A percentile compares a stretch with the other conserved stretches of the same genome.
phyloP scores from a whole-genome alignment of 2,113 vertebrate genomes.

The Nanorana parkeri region DNA sequence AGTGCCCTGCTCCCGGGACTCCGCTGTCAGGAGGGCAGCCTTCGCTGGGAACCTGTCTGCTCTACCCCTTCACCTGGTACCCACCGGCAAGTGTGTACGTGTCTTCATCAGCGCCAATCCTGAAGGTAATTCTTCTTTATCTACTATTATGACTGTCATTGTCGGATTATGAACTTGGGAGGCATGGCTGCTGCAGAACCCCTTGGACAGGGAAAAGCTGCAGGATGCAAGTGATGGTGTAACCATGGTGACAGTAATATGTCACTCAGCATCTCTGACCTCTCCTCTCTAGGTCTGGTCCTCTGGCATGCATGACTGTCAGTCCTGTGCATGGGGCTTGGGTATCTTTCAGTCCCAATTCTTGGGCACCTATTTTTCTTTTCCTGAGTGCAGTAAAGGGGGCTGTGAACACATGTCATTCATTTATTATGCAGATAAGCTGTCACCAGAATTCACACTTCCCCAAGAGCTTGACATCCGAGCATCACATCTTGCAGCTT shows the following conservation, averaged over 20 bases:
- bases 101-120: slow-evolving; percentile 94
- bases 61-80: slow-evolving; percentile 85
- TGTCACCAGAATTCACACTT: neutral
- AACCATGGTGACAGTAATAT: too few species aligned
- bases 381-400: too few species aligned
- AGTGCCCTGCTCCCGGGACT: slow-evolving; percentile 86
- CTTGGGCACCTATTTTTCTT: neutral
- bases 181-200: slow-evolving; percentile 21
- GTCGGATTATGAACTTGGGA: neutral
- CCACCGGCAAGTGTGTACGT: slow-evolving; percentile 88
- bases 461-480: neutral
- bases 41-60: slow-evolving; percentile 88
- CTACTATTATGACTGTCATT: neutral
- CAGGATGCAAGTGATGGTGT: neutral
- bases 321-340: too few species aligned
- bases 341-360: neutral
- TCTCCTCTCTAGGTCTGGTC: too few species aligned
- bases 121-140: slow-evolving; percentile 79
- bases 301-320: too few species aligned
- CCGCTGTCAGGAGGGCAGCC: slow-evolving; percentile 87
- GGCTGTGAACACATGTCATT: neutral
- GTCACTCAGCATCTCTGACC: neutral
- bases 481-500: neutral
- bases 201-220: neutral
- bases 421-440: neutral